Evolutionary conservation across 2,888 invertebrate species (phyloP), one percentile per base, ranked within the genome.

Genomic region (Encarsia formosa): DNA sequence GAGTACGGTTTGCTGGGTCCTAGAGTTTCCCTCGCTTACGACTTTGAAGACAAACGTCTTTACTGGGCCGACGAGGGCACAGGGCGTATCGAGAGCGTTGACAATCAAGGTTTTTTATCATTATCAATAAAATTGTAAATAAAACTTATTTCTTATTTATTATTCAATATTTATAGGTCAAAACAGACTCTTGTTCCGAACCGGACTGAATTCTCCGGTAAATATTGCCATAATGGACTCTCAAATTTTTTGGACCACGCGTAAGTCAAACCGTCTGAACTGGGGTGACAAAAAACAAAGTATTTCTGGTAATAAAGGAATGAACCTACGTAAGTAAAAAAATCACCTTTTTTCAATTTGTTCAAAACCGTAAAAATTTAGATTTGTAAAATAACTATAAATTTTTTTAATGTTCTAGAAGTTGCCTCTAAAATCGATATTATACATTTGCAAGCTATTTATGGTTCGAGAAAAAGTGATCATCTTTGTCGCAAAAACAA

Each of bases 211-310:
- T 0, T 65, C 65, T 5, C 82, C 87, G 0, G 76, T 78, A 1
- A 79, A 81, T 29, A 60, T 89, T 32, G 78, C 85, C 0, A 67
- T 83, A 3, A 75, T 86, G 0, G 81, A 80, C n/a, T 76, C 78
- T 9, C 81, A 83, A 62, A 67, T 88, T 16, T 87, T 87, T 67
- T 90, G 89, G 88, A 81, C 83, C 0, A 79, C 81, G 60, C 65
- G 77, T 15, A 73, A 77, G 18, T 81, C 83, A 0, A 68, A 76
- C 3, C 70, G 77, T 3, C 65, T 89, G 5, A 83, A 79, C 66
- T 88, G 82, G 82, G 76, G 79, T 1, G 74, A 79, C 60, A 82
- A 80, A 53, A 76, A 75, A 49, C 60, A 69, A 43, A 67, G 65
- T 1, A 55, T 43, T 54, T 73, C 29, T 52, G 69, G 65, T 45